Conservation (phyloP, 2,888 invertebrate species). For the Chirona hameri region DNA sequence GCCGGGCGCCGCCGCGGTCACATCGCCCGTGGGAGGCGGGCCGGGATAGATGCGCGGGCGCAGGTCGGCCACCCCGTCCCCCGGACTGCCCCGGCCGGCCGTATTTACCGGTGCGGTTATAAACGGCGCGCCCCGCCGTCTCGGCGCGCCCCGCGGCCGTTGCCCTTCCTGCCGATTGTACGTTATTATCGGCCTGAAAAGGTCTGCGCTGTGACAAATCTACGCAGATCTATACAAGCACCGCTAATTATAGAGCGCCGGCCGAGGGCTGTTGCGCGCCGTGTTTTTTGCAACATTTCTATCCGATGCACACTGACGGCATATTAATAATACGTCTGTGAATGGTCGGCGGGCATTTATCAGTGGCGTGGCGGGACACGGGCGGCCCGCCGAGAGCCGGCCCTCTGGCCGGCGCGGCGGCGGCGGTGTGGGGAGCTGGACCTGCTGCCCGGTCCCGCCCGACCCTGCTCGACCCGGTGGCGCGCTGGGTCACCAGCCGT, state of each 20-base stretch:
- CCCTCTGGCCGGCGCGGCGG: too few species aligned
- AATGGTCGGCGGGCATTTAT: slow-evolving; percentile 8
- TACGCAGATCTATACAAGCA: slow-evolving; percentile 27
- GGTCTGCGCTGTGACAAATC: slow-evolving; percentile 1
- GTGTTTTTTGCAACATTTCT: slow-evolving; percentile 26
- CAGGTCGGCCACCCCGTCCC: neutral
- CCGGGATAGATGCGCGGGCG: neutral
- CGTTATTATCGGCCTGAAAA: slow-evolving; percentile 24
- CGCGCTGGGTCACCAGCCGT: too few species aligned
- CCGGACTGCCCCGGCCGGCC: neutral
- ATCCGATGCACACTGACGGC: slow-evolving; percentile 25
- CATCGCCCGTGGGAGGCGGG: neutral
- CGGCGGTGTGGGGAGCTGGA: too few species aligned
- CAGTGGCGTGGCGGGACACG: neutral
- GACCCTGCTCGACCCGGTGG: neutral
- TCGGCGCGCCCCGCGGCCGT: neutral
- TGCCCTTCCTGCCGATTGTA: slow-evolving; percentile 23
- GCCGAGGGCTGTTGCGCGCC: slow-evolving; percentile 5
- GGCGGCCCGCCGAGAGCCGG: neutral
- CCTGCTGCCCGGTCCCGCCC: neutral
- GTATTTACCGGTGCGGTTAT: neutral
- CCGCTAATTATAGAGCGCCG: slow-evolving; percentile 26
- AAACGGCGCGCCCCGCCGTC: neutral
- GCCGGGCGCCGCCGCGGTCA: neutral
- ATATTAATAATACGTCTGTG: slow-evolving; percentile 24